A percentile compares a stretch with the other conserved stretches of the same genome.
Conservation (phyloP, 2,113 vertebrate species). For the Brevimyrus niger region DNA sequence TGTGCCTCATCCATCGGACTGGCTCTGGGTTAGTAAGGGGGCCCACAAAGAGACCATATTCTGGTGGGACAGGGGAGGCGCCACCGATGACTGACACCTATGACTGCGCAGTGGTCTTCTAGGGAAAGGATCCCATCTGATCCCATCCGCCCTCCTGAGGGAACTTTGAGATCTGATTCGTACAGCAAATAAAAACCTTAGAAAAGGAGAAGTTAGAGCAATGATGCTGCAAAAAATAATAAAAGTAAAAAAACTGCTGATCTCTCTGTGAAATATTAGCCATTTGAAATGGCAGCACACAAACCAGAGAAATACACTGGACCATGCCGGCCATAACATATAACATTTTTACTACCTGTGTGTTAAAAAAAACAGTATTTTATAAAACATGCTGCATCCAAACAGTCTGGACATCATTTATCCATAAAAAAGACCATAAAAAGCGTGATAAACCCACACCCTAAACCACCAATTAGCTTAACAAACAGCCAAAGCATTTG, state of each 20-base stretch:
- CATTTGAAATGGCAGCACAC: background rate
- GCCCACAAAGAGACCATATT: background rate
- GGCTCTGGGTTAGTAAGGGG: background rate
- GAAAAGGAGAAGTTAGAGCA: background rate
- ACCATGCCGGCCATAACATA: background rate
- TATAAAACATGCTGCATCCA: conserved; percentile 21
- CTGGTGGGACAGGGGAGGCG: conserved; percentile 28
- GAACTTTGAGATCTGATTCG: conserved; percentile 3
- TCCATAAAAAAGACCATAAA: conserved; percentile 54
- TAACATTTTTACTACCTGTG: conserved; percentile 30
- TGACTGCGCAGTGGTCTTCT: conserved; percentile 41
- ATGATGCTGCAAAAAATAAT: conserved; percentile 3
- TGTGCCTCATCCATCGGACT: background rate
- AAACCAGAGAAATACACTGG: conserved; percentile 21
- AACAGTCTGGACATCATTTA: conserved; percentile 43
- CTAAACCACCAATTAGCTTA: conserved; percentile 49
- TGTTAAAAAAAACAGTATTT: background rate
- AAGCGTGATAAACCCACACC: conserved; percentile 56
- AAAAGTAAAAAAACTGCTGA: background rate
- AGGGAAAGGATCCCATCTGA: conserved; percentile 34
- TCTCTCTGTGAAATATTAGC: background rate
- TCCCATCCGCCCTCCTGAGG: conserved; percentile 35
- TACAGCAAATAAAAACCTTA: background rate
- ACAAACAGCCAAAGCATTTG: conserved; percentile 40
- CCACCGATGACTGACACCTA: conserved; percentile 51